Conservation (phyloP, 2,888 invertebrate species). For the Conchocele bisecta region DNA sequence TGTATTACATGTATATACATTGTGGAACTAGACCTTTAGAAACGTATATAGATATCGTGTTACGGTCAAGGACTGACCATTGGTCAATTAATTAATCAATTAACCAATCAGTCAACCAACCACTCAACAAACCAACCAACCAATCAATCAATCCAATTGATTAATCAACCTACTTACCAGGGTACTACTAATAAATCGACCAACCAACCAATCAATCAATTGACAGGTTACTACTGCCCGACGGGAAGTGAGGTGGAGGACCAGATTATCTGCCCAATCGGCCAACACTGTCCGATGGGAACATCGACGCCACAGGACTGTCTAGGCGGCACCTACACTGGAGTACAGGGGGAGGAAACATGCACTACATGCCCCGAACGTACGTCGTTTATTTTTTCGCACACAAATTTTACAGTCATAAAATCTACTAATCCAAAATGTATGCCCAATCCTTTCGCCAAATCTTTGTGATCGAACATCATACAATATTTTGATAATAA, state of each 20-base stretch:
- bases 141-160: no score
- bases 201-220: not conserved
- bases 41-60: no score
- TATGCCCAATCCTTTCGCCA: no score
- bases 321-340: constrained; percentile 74
- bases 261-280: constrained; percentile 77
- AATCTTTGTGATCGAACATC: not conserved
- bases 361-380: constrained; percentile 78
- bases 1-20: not conserved
- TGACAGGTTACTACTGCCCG: constrained; percentile 80
- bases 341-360: constrained; percentile 64
- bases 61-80: no score
- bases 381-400: constrained; percentile 26
- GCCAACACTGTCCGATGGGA: constrained; percentile 77
- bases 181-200: not conserved
- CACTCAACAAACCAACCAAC: no score
- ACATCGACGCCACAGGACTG: constrained; percentile 74
- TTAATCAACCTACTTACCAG: no score
- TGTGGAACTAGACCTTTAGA: not conserved
- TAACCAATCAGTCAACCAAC: no score
- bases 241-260: constrained; percentile 76
- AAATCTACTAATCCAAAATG: no score
- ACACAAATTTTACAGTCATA: not conserved
- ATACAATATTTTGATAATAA: not conserved
- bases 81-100: no score